Evolutionary conservation across 92 coral and sea anemone genomes (phyloP), one percentile per base, ranked within the genome.

Genomic region (Nematostella vectensis): DNA sequence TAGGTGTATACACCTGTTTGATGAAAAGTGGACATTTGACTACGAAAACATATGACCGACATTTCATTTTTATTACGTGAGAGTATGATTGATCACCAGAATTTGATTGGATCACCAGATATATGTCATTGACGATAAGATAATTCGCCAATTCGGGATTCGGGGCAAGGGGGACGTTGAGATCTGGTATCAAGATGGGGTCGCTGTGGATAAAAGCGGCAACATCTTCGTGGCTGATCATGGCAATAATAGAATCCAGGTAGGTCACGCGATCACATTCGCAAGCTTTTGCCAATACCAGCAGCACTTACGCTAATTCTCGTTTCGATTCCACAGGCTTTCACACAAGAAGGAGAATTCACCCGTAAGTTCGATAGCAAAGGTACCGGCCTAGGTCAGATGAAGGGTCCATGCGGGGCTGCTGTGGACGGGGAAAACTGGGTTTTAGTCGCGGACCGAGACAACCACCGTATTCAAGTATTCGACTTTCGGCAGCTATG

Each of bases 131-230:
- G 79, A 45, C 29, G 94, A 87, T 0, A 67, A 62, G 18, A 27
- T 74, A 52, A 51, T 79, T 42, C 54, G 63, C 47, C 87, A 83
- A 68, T 83, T 83, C 55, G 94, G 94, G 18, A 69, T 79, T 27
- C 94, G 94, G 29, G 94, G 94, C 0, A 83, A 83, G 48, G 83
- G 79, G 0, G 87, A 83, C 33, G 94, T 87, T 18, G 87, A 83
- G 77, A 81, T 83, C 65, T 83, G 94, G 94, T 83, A 83, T 70
- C 94, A 86, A 69, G 94, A 86, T 0, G 94, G 94, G 0, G 94
- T 83, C 40, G 74, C 75, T n/a, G 57, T 69, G 21, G 73, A 61
- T 12, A 53, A 71, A 25, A 69, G 76, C 17, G 79, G 83, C 0
- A 67, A 74, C 16, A 83, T 83, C 29, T 83, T 57, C 50, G 94